Evolutionary conservation across 2,113 vertebrate genomes (phyloP).

Genomic region (Malurus cyaneus): DNA sequence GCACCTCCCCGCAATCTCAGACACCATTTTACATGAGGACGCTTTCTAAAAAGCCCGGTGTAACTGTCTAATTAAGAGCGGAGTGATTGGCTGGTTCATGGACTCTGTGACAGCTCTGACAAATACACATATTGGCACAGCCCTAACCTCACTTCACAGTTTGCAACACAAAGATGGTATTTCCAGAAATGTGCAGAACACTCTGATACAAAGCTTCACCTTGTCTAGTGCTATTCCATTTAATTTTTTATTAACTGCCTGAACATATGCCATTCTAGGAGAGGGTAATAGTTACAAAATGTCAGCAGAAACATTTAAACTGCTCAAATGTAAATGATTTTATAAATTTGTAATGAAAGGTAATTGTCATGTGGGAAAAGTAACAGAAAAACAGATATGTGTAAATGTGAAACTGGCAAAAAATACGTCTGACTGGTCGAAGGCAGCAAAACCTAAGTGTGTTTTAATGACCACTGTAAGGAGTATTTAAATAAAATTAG

Average conservation of each 20-base stretch:
- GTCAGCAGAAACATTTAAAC: conserved; percentile 92
- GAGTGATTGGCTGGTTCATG: conserved; percentile 77
- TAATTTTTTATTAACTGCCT: conserved; percentile 91
- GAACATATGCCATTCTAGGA: conserved; percentile 88
- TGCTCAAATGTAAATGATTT: conserved; percentile 93
- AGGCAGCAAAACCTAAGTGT: conserved; percentile 70
- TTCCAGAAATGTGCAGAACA: conserved; percentile 78
- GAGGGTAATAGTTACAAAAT: conserved; percentile 95
- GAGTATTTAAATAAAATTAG: conserved; percentile 81
- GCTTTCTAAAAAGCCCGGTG: conserved; percentile 77
- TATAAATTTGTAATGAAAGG: conserved; percentile 97
- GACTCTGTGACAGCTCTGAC: conserved; percentile 83
- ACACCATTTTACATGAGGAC: conserved; percentile 68
- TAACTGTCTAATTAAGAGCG: conserved; percentile 83
- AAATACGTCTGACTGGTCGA: conserved; percentile 71
- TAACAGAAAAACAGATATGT: conserved; percentile 82
- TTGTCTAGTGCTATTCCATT: conserved; percentile 83
- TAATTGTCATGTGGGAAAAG: conserved; percentile 85
- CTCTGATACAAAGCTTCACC: conserved; percentile 75
- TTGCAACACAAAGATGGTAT: conserved; percentile 82
- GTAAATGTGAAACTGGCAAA: conserved; percentile 75
- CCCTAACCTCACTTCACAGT: conserved; percentile 81
- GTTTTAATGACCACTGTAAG: conserved; percentile 80
- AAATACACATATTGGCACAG: conserved; percentile 79
- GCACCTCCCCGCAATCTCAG: conserved; percentile 66